Base-by-base conservation (phyloP, 2,888 invertebrate species). In the Aproaerema taeniolella region DNA sequence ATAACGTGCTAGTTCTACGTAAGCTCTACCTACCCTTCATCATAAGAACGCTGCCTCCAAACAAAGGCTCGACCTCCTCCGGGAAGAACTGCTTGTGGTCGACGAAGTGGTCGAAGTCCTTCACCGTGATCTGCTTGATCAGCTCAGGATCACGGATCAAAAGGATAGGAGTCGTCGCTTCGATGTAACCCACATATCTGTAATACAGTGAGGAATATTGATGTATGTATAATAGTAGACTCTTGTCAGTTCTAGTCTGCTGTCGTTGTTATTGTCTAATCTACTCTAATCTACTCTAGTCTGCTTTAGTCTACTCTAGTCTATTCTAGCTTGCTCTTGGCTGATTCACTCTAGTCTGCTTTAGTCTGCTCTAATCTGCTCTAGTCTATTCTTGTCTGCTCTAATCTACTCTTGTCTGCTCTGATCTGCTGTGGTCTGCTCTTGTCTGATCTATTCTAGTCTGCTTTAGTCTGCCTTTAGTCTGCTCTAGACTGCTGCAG, bases 21-120 rank as follows among this genome's bases (percentile, higher is more conserved):
- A n/a, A n/a, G n/a, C n/a, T n/a, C n/a, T n/a, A 5, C 2, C 24
- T 55, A 79, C 80, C 81, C 67, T 63, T 73, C 75, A 81, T 69
- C 34, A 60, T 47, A 2, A 81, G 39, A 2, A 82, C 38, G 40
- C 79, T 80, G 13, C 50, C 55, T n/a, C 68, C 73, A 25, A 88
- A 58, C 2, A 88, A 47, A 0, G 80, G 79, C 15, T 89, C 89
- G 0, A 69, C 43, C 0, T 81, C 69, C 1, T 58, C 65, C 13
- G 70, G 55, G 1, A 87, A 53, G 28, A 86, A 70, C 2, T 58
- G 48, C 24, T 68, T 67, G 45, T 87, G 88, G 35, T 90, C 86
- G 0, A 78, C 61, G 43, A 90, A 90, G 48, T 88, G 82, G 31
- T 89, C 89, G 26, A 90, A 90, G 45, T 90, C 88, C 50, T 89